A percentile compares a stretch with the other conserved stretches of the same genome.
phyloP scores from a whole-genome alignment of 2,888 invertebrate species.

The Nymphalis urticae region DNA sequence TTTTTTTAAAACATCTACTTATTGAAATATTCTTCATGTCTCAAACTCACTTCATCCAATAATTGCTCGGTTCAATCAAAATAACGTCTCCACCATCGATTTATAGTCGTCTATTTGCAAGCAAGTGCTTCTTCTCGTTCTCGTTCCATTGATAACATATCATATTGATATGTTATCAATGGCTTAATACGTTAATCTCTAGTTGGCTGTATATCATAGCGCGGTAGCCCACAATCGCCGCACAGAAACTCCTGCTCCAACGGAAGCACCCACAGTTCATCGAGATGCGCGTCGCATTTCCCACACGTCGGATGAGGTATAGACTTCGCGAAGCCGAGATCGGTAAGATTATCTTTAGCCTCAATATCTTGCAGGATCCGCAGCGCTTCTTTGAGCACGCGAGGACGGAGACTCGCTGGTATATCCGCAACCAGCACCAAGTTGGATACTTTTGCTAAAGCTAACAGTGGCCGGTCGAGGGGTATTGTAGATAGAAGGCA shows the following conservation, averaged over 20 bases:
- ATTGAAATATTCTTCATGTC: no score
- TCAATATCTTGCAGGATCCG: conserved; percentile 33
- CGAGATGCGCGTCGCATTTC: conserved; percentile 1
- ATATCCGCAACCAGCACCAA: conserved; percentile 24
- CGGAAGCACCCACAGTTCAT: conserved; percentile 40
- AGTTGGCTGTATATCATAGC: conserved; percentile 20
- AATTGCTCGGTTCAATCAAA: no score
- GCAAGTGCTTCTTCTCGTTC: no score
- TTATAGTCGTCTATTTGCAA: no score
- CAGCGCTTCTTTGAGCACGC: conserved; percentile 23
- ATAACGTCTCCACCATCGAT: no score
- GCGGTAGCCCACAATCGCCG: conserved; percentile 32
- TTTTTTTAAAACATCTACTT: no score
- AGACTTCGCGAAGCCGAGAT: conserved; percentile 26
- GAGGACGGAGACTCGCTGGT: conserved; percentile 18
- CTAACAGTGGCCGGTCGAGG: conserved; percentile 25
- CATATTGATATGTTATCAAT: no score
- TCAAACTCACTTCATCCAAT: no score
- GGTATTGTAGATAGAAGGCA: conserved; percentile 23
- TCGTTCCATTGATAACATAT: no score
- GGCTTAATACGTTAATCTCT: neutral
- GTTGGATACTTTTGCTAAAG: conserved; percentile 23
- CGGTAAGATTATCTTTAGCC: conserved; percentile 27
- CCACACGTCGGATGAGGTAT: conserved; percentile 34
- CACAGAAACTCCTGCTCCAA: conserved; percentile 38